Conservation (phyloP, 2,797 vertebrate species). For the Rhinella marina region DNA sequence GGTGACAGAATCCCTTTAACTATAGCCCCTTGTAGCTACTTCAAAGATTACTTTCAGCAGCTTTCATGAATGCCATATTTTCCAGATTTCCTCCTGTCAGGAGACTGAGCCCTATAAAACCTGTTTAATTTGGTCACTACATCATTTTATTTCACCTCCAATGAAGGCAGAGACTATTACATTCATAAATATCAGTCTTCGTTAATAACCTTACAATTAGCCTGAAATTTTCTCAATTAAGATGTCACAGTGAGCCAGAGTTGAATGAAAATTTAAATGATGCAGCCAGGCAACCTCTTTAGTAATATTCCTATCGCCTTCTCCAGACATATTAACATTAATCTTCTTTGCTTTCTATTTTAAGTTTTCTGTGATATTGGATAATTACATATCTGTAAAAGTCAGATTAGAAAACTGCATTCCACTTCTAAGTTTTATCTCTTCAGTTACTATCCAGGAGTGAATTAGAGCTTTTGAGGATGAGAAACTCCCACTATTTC, state of each 20-base stretch:
- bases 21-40: too few species aligned
- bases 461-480: conserved; percentile 5
- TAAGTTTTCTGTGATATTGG: conserved; percentile 12
- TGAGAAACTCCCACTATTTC: background rate
- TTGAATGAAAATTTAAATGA: background rate
- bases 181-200: background rate
- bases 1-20: too few species aligned
- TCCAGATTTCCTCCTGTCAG: background rate
- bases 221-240: conserved; percentile 4
- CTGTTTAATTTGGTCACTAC: background rate
- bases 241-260: background rate
- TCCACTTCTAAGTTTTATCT: conserved; percentile 15
- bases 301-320: conserved; percentile 19
- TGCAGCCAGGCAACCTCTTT: background rate
- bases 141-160: background rate
- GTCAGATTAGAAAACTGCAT: conserved; percentile 8
- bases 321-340: conserved; percentile 20
- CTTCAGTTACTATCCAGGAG: background rate
- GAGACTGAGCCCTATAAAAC: background rate
- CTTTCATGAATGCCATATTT: background rate
- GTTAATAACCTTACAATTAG: background rate
- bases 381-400: conserved; percentile 39
- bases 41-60: too few species aligned
- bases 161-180: background rate
- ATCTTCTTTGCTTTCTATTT: conserved; percentile 37